Evolutionary conservation across 2,888 invertebrate genomes (phyloP).

Genomic region (Conistra vaccinii): DNA sequence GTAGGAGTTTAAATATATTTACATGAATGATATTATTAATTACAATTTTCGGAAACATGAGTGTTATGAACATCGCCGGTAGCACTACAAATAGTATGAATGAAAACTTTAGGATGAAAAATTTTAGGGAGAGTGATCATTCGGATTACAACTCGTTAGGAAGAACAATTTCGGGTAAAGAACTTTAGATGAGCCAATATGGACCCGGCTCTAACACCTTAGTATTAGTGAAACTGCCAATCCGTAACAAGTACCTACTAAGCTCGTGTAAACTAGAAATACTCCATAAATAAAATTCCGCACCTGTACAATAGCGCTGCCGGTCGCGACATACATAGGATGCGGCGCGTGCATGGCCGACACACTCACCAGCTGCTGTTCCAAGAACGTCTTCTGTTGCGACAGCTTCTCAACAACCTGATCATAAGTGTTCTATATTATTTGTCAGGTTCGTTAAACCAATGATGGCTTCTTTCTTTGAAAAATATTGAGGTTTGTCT

Average conservation of each 20-base stretch:
- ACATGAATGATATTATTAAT: too few species aligned
- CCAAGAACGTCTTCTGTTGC: conserved; percentile 78
- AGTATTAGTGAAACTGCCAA: background rate
- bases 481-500: background rate
- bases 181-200: too few species aligned
- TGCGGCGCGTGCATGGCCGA: conserved; percentile 53
- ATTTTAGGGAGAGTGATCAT: too few species aligned
- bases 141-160: too few species aligned
- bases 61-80: too few species aligned
- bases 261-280: background rate
- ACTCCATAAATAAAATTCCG: background rate
- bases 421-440: conserved; percentile 3
- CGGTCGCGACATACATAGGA: conserved; percentile 81
- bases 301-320: conserved; percentile 87
- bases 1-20: too few species aligned
- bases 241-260: background rate
- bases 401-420: conserved; percentile 77
- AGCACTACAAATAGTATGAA: too few species aligned
- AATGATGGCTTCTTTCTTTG: background rate
- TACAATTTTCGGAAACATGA: too few species aligned
- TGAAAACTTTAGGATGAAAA: too few species aligned
- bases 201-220: too few species aligned
- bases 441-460: background rate
- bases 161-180: too few species aligned
- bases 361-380: conserved; percentile 71